Evolutionary conservation across 2,888 invertebrate species (phyloP).

Genomic region (Plebejus argus): DNA sequence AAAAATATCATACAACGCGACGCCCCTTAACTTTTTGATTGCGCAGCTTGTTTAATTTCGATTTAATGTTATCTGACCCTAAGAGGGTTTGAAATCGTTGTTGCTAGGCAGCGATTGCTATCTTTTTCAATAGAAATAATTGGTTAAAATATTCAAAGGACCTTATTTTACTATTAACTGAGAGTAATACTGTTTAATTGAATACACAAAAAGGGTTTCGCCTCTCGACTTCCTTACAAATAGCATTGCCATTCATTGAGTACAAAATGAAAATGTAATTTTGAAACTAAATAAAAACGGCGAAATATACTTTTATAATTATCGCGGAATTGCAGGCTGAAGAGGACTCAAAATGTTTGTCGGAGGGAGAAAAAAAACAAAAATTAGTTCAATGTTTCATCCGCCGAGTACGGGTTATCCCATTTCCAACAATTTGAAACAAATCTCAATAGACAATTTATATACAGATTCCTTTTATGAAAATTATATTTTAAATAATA

Average conservation of each 20-base stretch:
- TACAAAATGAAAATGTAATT: slow-evolving; percentile 16
- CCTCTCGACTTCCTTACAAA: not conserved
- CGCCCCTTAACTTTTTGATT: too few relatives aligned
- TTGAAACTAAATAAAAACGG: slow-evolving; percentile 4
- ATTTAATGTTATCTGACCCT: not conserved
- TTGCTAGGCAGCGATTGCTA: not conserved
- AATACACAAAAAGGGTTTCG: slow-evolving; percentile 2
- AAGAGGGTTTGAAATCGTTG: not conserved
- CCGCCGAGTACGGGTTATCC: not conserved
- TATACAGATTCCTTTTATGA: not conserved
- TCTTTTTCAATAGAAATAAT: not conserved
- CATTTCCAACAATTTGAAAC: slow-evolving; percentile 16
- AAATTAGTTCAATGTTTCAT: not conserved
- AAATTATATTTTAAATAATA: not conserved
- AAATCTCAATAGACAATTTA: slow-evolving; percentile 13
- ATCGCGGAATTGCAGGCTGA: not conserved
- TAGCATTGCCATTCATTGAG: not conserved
- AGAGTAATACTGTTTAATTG: not conserved
- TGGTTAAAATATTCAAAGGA: not conserved
- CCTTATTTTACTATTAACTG: not conserved
- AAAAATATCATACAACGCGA: too few relatives aligned
- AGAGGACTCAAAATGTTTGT: slow-evolving; percentile 16
- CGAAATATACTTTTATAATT: slow-evolving; percentile 10
- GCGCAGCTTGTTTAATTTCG: not conserved
- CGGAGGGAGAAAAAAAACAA: not conserved